phyloP scores from a whole-genome alignment of 2,113 vertebrate genomes.

The Oncorhynchus clarkii region DNA sequence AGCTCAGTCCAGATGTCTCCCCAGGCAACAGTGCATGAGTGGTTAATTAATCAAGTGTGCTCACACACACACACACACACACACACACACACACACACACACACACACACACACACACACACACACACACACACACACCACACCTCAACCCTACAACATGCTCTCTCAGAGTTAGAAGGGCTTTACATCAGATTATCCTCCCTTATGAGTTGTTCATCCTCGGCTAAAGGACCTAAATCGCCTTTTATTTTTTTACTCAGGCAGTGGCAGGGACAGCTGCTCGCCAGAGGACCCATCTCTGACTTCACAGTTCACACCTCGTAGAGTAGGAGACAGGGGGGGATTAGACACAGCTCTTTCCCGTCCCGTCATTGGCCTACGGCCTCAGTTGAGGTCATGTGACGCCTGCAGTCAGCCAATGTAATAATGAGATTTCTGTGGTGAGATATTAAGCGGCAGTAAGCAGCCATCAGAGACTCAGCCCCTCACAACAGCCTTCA shows the following conservation, averaged over 20 bases:
- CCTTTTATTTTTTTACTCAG: slow-evolving; percentile 23
- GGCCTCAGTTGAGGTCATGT: slow-evolving; percentile 21
- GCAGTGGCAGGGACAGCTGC: slow-evolving; percentile 5
- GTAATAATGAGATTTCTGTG: slow-evolving; percentile 38
- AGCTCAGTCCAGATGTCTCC: slow-evolving; percentile 65
- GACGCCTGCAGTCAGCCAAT: background rate
- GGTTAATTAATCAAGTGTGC: slow-evolving; percentile 63
- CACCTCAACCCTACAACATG: slow-evolving; percentile 26
- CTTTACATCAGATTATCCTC: background rate
- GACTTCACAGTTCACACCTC: slow-evolving; percentile 43
- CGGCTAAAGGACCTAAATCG: background rate
- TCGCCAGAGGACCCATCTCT: slow-evolving; percentile 37
- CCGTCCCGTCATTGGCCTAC: slow-evolving; percentile 25
- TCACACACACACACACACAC: background rate
- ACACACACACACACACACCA: slow-evolving; percentile 12
- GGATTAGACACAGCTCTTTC: slow-evolving; percentile 4
- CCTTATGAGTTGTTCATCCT: background rate
- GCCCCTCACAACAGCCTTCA: background rate
- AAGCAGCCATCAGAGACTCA: background rate
- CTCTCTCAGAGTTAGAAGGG: no score
- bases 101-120: slow-evolving; percentile 34
- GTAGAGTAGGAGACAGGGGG: slow-evolving; percentile 24
- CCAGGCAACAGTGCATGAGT: slow-evolving; percentile 49
- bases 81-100: slow-evolving; percentile 10
- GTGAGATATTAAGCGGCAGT: slow-evolving; percentile 25